These are phyloP conservation scores for Agrochola macilenta DNA, from an alignment of 2,888 invertebrate genomes.

Conservation along the genomic window DNA sequence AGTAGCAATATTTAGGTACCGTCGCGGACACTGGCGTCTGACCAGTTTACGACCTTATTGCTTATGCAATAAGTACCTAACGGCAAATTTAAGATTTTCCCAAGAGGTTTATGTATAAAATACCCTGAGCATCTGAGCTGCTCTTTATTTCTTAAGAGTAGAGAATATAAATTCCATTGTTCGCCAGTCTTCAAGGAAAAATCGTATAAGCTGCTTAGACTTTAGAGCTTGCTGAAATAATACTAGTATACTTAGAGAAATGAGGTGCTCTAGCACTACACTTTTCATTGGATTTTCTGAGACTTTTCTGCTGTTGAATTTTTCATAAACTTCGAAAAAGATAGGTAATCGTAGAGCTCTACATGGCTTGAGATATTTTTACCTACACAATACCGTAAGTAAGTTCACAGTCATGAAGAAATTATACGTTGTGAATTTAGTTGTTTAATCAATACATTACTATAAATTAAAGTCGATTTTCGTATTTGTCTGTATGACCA, in stretches of 20 bases:
- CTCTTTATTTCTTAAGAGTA: constrained; percentile 1
- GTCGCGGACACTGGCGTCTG: too few relatives aligned
- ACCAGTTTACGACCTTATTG: too few relatives aligned
- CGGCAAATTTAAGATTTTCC: neutral
- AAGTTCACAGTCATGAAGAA: neutral
- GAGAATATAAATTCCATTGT: constrained; percentile 11
- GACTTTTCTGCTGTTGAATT: neutral
- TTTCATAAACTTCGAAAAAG: constrained; percentile 3
- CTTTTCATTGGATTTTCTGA: constrained; percentile 6
- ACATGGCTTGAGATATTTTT: neutral
- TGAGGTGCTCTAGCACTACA: neutral
- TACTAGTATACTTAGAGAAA: constrained; percentile 1
- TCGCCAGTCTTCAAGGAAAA: neutral
- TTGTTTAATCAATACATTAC: neutral
- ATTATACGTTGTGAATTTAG: neutral
- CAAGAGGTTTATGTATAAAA: neutral
- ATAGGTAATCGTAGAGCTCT: neutral
- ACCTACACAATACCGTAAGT: neutral
- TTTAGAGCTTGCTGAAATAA: neutral
- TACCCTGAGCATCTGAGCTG: neutral
- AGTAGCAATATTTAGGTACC: too few relatives aligned
- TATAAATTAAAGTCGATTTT: too few relatives aligned
- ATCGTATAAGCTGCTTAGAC: constrained; percentile 23
- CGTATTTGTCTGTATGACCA: too few relatives aligned
- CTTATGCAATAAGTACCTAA: too few relatives aligned